Conservation (phyloP, 2,113 vertebrate genomes). For the Dolichotis patagonum region DNA sequence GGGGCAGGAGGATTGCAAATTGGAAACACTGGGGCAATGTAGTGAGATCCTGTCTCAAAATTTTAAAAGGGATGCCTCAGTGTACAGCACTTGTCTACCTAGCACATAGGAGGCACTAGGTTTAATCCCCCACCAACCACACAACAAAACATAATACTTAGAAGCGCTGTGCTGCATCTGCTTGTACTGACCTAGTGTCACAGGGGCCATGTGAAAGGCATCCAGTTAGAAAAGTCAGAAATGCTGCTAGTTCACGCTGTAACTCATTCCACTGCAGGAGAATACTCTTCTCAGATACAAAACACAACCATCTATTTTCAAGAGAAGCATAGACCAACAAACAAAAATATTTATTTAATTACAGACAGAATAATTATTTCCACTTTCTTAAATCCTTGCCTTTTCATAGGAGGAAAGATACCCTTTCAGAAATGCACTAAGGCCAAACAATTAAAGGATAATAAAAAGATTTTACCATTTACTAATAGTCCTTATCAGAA, state of each 20-base stretch:
- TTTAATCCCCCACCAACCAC: not conserved
- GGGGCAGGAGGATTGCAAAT: not conserved
- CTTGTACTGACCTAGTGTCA: not conserved
- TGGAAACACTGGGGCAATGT: not conserved
- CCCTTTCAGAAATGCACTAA: conserved; percentile 16
- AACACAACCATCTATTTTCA: conserved; percentile 54
- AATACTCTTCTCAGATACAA: not conserved
- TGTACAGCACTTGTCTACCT: not conserved
- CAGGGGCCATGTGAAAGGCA: not conserved
- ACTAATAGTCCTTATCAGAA: conserved; percentile 16
- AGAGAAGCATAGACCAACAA: not conserved
- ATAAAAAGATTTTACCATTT: conserved; percentile 36
- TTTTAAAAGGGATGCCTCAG: not conserved
- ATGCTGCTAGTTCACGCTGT: not conserved
- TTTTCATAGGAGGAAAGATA: not conserved
- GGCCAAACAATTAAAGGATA: not conserved
- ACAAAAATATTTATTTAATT: conserved; percentile 25
- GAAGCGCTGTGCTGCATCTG: not conserved
- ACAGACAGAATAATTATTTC: conserved; percentile 30
- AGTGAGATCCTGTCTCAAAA: not conserved
- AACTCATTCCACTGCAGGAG: conserved; percentile 8
- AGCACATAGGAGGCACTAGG: not conserved
- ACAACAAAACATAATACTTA: not conserved
- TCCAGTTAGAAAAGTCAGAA: conserved; percentile 40
- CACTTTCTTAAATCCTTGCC: not conserved